Evolutionary conservation across 1,140 invertebrate species (phyloP).

Genomic region (Sipha flava): DNA sequence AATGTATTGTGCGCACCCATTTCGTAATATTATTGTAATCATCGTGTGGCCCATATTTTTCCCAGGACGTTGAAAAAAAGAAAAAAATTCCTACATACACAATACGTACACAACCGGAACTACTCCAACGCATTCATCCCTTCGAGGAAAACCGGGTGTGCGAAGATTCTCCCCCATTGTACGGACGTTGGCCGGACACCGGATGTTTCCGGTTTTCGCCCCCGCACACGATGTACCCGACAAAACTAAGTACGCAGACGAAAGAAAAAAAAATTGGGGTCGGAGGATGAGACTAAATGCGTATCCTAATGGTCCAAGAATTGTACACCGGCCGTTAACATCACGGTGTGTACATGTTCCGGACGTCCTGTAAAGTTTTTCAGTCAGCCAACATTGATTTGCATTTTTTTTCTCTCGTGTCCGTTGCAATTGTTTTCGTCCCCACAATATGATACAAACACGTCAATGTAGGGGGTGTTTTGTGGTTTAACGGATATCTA

Average conservation of each 20-base stretch:
- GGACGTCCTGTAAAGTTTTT: conserved; percentile 10
- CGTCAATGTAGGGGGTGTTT: too few relatives aligned
- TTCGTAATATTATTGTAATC: conserved; percentile 23
- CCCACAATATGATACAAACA: too few relatives aligned
- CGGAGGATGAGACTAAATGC: background rate
- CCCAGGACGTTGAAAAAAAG: conserved; percentile 24
- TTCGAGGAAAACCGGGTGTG: background rate
- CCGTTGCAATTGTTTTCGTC: background rate
- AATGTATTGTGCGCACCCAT: background rate
- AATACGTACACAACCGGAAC: conserved; percentile 7
- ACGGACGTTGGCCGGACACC: background rate
- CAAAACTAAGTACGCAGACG: background rate
- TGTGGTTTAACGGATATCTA: background rate
- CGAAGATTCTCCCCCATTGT: conserved; percentile 17
- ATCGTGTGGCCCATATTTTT: conserved; percentile 5
- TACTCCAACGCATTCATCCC: conserved; percentile 19
- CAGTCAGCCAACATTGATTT: background rate
- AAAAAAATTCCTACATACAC: background rate
- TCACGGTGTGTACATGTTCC: background rate
- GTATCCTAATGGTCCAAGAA: background rate
- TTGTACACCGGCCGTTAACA: background rate
- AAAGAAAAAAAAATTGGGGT: background rate
- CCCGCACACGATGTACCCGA: background rate
- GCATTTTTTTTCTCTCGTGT: background rate
- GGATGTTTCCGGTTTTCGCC: conserved; percentile 32